Conservation (phyloP, 2,797 vertebrate species). For the Zenarchopterus dispar region DNA sequence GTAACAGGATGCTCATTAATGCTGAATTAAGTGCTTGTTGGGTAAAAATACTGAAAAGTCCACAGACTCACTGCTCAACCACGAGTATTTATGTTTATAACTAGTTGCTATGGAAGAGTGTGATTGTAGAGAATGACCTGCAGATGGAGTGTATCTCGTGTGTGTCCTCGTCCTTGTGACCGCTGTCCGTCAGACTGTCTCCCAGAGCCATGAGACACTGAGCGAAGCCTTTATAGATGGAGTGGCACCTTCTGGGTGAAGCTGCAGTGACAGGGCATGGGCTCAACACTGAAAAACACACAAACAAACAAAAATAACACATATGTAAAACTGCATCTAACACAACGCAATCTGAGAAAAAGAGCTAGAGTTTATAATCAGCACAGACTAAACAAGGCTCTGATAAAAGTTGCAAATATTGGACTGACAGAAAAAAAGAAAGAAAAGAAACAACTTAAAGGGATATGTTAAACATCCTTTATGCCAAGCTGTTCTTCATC, state of each 20-base stretch:
- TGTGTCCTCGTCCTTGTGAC: constrained; percentile 79
- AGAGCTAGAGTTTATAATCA: too few relatives aligned
- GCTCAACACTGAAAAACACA: constrained; percentile 73
- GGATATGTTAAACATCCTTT: too few relatives aligned
- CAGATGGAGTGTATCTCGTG: constrained; percentile 93
- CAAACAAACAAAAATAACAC: too few relatives aligned
- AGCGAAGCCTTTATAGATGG: constrained; percentile 95
- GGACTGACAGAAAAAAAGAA: too few relatives aligned
- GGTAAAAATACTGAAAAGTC: constrained; percentile 13
- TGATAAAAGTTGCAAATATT: too few relatives aligned
- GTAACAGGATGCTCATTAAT: constrained; percentile 6
- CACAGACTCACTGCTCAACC: not conserved
- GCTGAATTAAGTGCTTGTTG: constrained; percentile 3
- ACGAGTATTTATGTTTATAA: not conserved
- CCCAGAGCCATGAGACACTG: constrained; percentile 92
- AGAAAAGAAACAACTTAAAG: too few relatives aligned
- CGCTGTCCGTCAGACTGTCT: constrained; percentile 87
- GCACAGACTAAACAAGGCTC: too few relatives aligned
- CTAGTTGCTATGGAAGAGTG: not conserved
- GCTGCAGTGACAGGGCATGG: constrained; percentile 72
- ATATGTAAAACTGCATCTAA: too few relatives aligned
- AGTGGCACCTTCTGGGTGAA: constrained; percentile 85
- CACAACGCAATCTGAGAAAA: too few relatives aligned
- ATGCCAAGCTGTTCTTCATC: too few relatives aligned
- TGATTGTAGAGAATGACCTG: constrained; percentile 80